Percentiles rank a stretch among this genome's conserved stretches.
Conservation (phyloP, 2,888 invertebrate genomes). For the Alsophila aescularia region DNA sequence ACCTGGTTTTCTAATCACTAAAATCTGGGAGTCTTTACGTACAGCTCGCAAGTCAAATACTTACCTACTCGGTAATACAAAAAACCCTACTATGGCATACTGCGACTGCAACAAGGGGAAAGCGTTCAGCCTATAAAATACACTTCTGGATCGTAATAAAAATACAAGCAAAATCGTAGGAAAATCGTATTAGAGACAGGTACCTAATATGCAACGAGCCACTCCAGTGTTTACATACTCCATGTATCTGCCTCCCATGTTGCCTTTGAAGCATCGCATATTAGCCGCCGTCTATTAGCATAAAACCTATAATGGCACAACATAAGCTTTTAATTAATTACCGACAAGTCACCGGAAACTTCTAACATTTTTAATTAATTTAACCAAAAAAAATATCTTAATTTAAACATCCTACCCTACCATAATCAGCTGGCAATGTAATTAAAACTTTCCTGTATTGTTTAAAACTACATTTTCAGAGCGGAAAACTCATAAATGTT, state of each 20-base stretch:
- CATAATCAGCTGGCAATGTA: constrained; percentile 38
- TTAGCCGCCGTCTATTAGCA: constrained; percentile 76
- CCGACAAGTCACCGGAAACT: constrained; percentile 62
- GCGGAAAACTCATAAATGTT: constrained; percentile 76
- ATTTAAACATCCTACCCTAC: background rate
- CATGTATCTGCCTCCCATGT: constrained; percentile 31
- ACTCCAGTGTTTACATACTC: constrained; percentile 15
- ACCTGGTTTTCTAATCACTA: no score
- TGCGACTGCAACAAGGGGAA: no score
- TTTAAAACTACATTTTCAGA: constrained; percentile 26
- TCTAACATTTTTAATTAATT: constrained; percentile 53
- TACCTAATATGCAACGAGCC: no score
- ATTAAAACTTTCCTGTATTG: constrained; percentile 43
- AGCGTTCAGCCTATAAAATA: no score
- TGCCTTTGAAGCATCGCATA: constrained; percentile 74
- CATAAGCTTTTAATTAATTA: constrained; percentile 81
- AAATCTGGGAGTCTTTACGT: no score
- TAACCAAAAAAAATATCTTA: constrained; percentile 37
- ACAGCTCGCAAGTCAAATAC: no score
- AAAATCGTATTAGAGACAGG: no score
- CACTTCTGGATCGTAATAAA: no score
- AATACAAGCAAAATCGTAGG: no score
- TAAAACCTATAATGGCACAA: constrained; percentile 76
- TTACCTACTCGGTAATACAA: no score
- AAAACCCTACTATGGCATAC: no score